Conservation (phyloP, 2,797 vertebrate species). For the Galagoides demidoff region DNA sequence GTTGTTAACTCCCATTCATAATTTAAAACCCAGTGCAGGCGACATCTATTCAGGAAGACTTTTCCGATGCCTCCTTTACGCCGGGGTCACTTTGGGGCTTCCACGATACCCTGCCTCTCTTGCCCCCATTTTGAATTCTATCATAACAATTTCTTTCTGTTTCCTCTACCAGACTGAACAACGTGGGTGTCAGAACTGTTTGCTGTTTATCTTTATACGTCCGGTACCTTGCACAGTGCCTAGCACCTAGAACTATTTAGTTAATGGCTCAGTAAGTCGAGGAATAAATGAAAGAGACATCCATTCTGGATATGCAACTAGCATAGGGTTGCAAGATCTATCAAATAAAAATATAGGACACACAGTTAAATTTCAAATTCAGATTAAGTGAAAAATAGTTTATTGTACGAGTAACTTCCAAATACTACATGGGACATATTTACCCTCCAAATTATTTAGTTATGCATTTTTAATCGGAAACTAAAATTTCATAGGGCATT, state of each 20-base stretch:
- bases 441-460: background rate
- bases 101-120: background rate
- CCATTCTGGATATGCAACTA: background rate
- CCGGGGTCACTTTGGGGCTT: background rate
- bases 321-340: background rate
- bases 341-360: background rate
- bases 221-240: background rate
- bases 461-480: slow-evolving; percentile 11
- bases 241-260: background rate
- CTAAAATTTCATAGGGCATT: slow-evolving; percentile 1
- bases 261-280: background rate
- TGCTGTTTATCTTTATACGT: background rate
- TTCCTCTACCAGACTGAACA: background rate
- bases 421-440: background rate
- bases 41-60: background rate
- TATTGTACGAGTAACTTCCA: background rate
- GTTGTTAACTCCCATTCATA: background rate
- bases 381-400: background rate
- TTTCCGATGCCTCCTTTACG: background rate
- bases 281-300: background rate
- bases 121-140: background rate
- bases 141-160: background rate
- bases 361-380: slow-evolving; percentile 49
- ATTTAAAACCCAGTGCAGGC: background rate
- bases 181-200: background rate